Percentiles rank a stretch among this genome's conserved stretches.
Evolutionary conservation across 2,113 vertebrate genomes (phyloP).

Genomic region (Camelus bactrianus): DNA sequence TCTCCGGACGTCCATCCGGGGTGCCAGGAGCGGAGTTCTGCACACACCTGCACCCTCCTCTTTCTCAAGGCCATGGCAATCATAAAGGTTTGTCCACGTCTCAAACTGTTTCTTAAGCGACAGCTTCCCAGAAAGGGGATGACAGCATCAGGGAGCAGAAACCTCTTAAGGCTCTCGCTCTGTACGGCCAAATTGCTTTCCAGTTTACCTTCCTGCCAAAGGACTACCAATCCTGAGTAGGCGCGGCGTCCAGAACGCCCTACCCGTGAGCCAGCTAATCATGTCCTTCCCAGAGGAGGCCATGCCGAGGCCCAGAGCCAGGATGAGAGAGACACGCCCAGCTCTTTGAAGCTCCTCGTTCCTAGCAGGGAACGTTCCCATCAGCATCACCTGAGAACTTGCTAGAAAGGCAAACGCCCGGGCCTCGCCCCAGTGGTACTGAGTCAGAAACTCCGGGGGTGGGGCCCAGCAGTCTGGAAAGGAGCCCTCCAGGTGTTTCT

Average conservation of each 20-base stretch:
- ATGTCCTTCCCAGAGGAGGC: too few species aligned
- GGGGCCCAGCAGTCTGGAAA: neutral
- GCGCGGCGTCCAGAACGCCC: accelerated
- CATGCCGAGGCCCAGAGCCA: accelerated
- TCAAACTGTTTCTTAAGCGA: neutral
- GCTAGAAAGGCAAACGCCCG: neutral
- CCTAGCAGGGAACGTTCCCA: neutral
- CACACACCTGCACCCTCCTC: neutral
- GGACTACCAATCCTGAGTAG: neutral
- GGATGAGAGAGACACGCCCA: too few species aligned
- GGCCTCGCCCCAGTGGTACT: neutral
- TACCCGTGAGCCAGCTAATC: neutral
- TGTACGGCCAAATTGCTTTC: neutral
- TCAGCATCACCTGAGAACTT: neutral
- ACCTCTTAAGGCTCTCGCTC: neutral
- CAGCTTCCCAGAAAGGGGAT: neutral
- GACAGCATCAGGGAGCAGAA: neutral
- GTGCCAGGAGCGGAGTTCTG: neutral
- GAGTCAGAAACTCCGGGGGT: slow-evolving; percentile 37
- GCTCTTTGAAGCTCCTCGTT: neutral
- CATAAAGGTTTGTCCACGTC: neutral
- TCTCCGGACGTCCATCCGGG: accelerated
- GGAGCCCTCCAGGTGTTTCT: neutral
- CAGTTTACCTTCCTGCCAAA: neutral
- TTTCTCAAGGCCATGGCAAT: too few species aligned